Base-by-base conservation (phyloP, 2,113 vertebrate genomes). In the Podarcis raffonei region DNA sequence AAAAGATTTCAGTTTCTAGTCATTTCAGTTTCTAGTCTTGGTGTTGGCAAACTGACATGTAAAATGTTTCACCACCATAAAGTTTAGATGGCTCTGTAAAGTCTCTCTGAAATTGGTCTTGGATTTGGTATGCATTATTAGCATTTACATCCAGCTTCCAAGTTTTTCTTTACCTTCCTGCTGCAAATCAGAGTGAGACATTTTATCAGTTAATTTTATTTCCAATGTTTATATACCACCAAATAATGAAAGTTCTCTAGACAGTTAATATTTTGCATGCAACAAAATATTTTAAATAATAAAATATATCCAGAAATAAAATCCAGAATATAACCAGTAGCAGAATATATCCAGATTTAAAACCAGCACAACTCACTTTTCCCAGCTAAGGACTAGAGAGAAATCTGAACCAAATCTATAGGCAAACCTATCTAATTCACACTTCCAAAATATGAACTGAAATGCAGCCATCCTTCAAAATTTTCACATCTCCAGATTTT, bases 31-130 rank as follows among this genome's bases (percentile, higher is more conserved):
- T 89, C 72, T 68, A 57, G 18, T n/a, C 68, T 62, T 37, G 42
- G 5, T 37, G 20, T 6, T 71, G 25, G 42, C 18, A n/a, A 9
- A 72, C 12, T 30, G 30, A 35, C 25, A 25, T 48, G 20, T 57
- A 0, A 69, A 0, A 15, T 35, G 8, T 13, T 16, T 89, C 35
- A 62, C 25, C 2, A 81, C 16, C 4, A 53, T 0, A 0, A 12
- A 53, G 4, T 42, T 42, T 81, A 23, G 0, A 81, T 22, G 6
- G 15, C 37, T 71, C 23, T 81, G 42, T 37, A 80, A 87, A 80
- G 13, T 15, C 39, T n/a, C 65, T 48, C n/a, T 74, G 16, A 84
- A 48, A 57, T 11, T 81, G 48, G 27, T 72, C 8, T 15, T 81
- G 42, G 5, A 23, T 35, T 74, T 87, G 69, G n/a, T n/a, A 87